These are phyloP conservation scores for Hyperoodon ampullatus DNA, from an alignment of 2,113 vertebrate genomes.

Conservation along the genomic window DNA sequence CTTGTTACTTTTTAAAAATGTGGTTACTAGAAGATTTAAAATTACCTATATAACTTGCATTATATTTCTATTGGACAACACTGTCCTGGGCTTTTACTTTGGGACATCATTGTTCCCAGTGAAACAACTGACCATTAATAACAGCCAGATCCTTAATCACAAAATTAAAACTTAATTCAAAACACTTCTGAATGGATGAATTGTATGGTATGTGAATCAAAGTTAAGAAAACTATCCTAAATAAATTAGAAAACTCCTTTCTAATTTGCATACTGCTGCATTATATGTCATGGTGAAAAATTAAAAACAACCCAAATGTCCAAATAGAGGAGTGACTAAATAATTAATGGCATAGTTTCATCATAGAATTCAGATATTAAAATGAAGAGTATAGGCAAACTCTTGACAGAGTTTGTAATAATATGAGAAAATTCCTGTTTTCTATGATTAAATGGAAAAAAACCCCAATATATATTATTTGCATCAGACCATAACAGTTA, in stretches of 20 bases:
- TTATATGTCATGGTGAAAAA: conserved; percentile 30
- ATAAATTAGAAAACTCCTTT: conserved; percentile 37
- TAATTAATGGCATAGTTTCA: conserved; percentile 16
- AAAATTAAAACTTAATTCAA: conserved; percentile 41
- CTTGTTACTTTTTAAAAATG: conserved; percentile 32
- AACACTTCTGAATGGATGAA: not conserved
- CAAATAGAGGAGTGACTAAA: not conserved
- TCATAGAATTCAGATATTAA: conserved; percentile 53
- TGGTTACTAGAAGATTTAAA: not conserved
- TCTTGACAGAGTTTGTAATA: conserved; percentile 36
- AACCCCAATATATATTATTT: conserved; percentile 34
- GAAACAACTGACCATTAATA: not conserved
- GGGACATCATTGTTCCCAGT: not conserved
- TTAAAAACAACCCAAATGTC: conserved; percentile 42
- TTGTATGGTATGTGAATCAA: not conserved
- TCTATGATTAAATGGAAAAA: conserved; percentile 35
- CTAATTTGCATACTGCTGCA: not conserved
- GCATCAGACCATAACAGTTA: conserved; percentile 11
- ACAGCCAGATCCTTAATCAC: not conserved
- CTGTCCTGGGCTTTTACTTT: not conserved
- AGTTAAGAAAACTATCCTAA: conserved; percentile 41
- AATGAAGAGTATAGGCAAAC: conserved; percentile 32
- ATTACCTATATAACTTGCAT: not conserved
- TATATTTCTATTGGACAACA: not conserved
- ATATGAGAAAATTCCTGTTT: conserved; percentile 54